Evolutionary conservation across 2,113 vertebrate species (phyloP).

Genomic region (Myiagra hebetior): DNA sequence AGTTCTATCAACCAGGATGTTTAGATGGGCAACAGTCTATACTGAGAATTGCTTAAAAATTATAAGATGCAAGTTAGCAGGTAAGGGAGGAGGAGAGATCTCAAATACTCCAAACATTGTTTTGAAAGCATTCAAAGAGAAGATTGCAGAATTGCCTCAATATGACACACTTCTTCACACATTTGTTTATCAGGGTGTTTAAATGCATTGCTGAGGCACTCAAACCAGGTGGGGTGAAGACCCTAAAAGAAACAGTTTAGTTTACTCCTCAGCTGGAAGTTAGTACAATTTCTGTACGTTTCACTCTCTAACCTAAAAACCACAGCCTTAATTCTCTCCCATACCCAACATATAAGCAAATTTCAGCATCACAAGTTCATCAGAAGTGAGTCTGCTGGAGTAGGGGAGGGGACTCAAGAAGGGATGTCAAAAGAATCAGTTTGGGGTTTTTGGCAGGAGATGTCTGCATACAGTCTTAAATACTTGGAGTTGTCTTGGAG

Average conservation of each 20-base stretch:
- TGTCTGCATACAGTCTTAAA: background rate
- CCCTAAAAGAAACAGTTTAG: background rate
- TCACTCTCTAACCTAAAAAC: background rate
- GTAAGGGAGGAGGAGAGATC: background rate
- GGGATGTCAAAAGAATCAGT: background rate
- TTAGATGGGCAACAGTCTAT: background rate
- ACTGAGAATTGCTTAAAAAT: background rate
- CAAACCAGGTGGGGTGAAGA: background rate
- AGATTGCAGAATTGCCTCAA: background rate
- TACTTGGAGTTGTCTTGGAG: background rate
- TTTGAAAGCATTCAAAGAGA: background rate
- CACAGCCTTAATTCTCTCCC: background rate
- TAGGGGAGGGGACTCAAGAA: background rate
- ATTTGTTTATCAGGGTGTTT: background rate
- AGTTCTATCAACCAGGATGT: background rate
- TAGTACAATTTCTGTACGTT: background rate
- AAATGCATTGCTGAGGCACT: background rate
- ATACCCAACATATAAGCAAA: background rate
- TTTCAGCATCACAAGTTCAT: background rate
- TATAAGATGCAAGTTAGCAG: background rate
- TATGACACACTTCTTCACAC: background rate
- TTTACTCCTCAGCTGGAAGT: background rate
- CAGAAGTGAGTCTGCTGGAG: background rate
- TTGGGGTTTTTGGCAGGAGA: rapidly evolving
- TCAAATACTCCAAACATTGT: background rate